Conservation (phyloP, 2,113 vertebrate species). For the Alexandromys fortis region DNA sequence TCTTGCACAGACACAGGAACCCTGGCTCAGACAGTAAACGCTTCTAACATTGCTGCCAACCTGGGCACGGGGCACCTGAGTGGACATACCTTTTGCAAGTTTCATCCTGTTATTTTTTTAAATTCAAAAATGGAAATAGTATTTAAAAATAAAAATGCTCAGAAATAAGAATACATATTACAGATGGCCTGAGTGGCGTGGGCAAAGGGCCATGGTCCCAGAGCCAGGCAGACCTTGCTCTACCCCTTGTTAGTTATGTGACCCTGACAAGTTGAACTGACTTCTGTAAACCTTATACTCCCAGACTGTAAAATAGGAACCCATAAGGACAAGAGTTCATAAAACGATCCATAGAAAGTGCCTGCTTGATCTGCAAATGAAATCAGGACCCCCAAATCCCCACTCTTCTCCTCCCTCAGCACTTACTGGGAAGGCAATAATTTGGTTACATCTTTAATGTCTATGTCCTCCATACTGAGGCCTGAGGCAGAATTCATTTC, state of each 20-base stretch:
- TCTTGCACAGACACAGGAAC: not conserved
- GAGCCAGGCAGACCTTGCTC: not conserved
- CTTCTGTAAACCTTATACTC: not conserved
- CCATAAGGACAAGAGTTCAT: not conserved
- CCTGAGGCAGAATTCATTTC: not conserved
- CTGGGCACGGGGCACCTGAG: not conserved
- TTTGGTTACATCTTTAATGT: not conserved
- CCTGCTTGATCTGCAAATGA: no score
- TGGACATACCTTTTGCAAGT: constrained; percentile 3
- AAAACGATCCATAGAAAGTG: not conserved
- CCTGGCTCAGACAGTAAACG: not conserved
- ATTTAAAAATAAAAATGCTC: not conserved
- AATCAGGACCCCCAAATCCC: not conserved
- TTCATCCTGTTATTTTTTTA: not conserved
- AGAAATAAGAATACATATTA: not conserved
- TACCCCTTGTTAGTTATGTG: not conserved
- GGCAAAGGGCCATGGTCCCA: not conserved
- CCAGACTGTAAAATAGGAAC: not conserved
- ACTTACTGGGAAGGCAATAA: not conserved
- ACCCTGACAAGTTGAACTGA: not conserved
- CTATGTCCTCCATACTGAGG: not conserved
- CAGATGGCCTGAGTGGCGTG: not conserved
- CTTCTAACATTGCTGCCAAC: not conserved
- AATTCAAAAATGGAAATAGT: not conserved
- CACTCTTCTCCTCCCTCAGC: not conserved